These are phyloP conservation scores for Parazoanthus swiftii DNA, from an alignment of 92 coral and sea anemone genomes.

Conservation along the genomic window DNA sequence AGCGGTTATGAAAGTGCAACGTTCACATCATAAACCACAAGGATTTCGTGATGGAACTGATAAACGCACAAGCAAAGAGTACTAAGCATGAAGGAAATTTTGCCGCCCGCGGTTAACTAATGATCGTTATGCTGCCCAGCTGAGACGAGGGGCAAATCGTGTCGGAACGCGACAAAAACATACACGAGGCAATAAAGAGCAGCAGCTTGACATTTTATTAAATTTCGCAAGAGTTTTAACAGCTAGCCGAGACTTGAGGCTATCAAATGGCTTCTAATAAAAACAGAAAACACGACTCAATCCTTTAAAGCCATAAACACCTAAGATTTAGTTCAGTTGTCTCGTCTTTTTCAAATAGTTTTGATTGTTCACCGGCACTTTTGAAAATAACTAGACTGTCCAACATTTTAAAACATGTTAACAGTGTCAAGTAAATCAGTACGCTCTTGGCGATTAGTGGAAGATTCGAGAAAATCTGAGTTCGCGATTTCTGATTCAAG, in stretches of 20 bases:
- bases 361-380: neutral
- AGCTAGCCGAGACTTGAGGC: neutral
- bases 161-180: neutral
- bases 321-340: neutral
- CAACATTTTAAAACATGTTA: neutral
- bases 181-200: neutral
- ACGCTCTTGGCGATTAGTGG: neutral
- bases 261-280: neutral
- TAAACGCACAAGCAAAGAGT: neutral
- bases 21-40: neutral
- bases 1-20: neutral
- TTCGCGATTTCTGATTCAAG: neutral
- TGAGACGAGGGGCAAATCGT: neutral
- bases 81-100: constrained; percentile 20
- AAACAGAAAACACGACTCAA: neutral
- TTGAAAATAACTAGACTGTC: neutral
- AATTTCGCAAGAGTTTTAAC: neutral
- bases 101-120: constrained; percentile 17
- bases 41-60: neutral
- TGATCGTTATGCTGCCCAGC: constrained; percentile 15
- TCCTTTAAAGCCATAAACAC: neutral
- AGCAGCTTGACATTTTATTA: neutral
- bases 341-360: neutral
- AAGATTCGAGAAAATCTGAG: neutral
- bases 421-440: too few relatives aligned